phyloP scores from a whole-genome alignment of 2,888 invertebrate species.

The Tetranychus piercei region DNA sequence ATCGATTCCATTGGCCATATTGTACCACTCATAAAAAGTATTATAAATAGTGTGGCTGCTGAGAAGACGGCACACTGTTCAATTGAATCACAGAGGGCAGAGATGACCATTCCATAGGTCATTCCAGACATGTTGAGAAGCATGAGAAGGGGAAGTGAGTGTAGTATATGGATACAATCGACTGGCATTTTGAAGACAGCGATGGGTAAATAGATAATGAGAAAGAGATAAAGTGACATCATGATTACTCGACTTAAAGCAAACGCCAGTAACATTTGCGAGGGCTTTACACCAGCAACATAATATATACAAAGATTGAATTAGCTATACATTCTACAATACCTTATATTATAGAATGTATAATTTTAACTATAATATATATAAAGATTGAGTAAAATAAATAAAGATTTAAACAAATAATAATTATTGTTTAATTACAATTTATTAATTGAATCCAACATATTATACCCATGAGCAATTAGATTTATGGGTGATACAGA shows the following conservation, averaged over 20 bases:
- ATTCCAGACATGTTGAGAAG: slow-evolving; percentile 12
- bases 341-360: no score
- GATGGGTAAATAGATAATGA: slow-evolving; percentile 12
- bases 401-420: no score
- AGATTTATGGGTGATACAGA: slow-evolving; percentile 52
- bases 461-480: slow-evolving; percentile 47
- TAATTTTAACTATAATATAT: no score
- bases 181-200: slow-evolving; percentile 6
- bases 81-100: slow-evolving; percentile 8
- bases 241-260: not conserved
- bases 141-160: not conserved
- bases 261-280: not conserved
- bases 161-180: not conserved
- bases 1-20: slow-evolving; percentile 93
- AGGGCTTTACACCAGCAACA: not conserved
- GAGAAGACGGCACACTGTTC: slow-evolving; percentile 8
- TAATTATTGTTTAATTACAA: no score
- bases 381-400: no score
- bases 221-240: not conserved
- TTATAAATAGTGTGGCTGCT: slow-evolving; percentile 9
- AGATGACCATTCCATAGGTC: slow-evolving; percentile 12
- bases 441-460: no score
- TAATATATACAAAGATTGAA: not conserved
- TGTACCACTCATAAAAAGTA: slow-evolving; percentile 43
- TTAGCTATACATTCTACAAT: no score